A percentile compares a stretch with the other conserved stretches of the same genome.
These are phyloP conservation scores for Hydropsyche tenuis DNA, from an alignment of 1,140 invertebrate species.

Conservation along the genomic window DNA sequence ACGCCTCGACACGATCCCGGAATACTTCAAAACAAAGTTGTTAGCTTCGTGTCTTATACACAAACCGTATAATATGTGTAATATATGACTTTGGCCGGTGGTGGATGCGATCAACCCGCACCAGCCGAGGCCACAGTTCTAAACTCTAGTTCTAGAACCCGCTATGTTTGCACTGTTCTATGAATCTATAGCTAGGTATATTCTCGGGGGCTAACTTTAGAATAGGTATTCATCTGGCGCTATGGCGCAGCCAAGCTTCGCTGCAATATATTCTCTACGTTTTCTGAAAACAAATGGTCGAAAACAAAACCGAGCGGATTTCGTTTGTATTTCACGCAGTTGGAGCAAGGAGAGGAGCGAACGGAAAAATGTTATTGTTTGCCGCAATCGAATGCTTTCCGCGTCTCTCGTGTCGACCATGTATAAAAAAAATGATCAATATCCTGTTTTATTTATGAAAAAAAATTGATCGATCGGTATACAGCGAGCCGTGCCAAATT, in stretches of 20 bases:
- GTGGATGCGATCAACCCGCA: constrained; percentile 1
- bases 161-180: neutral
- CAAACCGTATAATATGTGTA: no score
- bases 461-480: neutral
- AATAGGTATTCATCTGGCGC: constrained; percentile 46
- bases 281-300: constrained; percentile 48
- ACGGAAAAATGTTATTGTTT: constrained; percentile 37
- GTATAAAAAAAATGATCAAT: no score
- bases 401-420: constrained; percentile 9
- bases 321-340: constrained; percentile 30
- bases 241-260: constrained; percentile 31
- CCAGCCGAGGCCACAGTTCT: neutral
- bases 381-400: constrained; percentile 39
- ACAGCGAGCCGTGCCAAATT: neutral
- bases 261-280: constrained; percentile 48
- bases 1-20: constrained; percentile 6
- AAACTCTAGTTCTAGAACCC: neutral
- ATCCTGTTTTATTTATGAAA: no score
- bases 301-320: constrained; percentile 43
- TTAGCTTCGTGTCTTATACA: neutral
- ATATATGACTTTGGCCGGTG: constrained; percentile 9
- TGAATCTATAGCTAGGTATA: neutral
- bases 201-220: constrained; percentile 40
- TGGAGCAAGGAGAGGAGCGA: no score
- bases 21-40: constrained; percentile 37